Conservation (phyloP, 2,797 vertebrate species). For the Pseudopleuronectes americanus region DNA sequence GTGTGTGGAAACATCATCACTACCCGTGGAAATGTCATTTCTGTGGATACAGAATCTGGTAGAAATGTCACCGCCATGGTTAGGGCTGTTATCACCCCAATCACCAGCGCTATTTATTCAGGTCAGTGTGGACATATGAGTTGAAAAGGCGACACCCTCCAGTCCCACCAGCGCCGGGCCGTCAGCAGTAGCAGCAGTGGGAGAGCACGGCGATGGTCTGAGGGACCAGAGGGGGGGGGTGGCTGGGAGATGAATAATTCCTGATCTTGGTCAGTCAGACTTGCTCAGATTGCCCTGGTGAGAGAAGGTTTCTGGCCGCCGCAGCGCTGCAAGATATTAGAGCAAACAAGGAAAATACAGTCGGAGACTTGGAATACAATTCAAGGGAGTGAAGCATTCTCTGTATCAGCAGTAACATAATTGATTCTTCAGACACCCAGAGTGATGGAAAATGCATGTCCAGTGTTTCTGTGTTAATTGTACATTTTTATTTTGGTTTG, state of each 20-base stretch:
- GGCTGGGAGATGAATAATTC: slow-evolving; percentile 45
- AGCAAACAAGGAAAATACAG: slow-evolving; percentile 14
- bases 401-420: no score
- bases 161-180: neutral
- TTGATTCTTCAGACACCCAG: neutral
- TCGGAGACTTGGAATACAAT: neutral
- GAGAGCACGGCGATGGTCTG: slow-evolving; percentile 1
- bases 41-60: slow-evolving; percentile 31
- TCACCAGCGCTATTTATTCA: slow-evolving; percentile 41
- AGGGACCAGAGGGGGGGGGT: neutral
- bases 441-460: neutral
- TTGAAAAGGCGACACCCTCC: slow-evolving; percentile 18
- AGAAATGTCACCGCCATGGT: slow-evolving; percentile 49
- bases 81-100: slow-evolving; percentile 18
- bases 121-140: slow-evolving; percentile 13
- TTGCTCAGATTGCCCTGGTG: slow-evolving; percentile 10
- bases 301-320: slow-evolving; percentile 1
- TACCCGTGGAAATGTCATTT: slow-evolving; percentile 48
- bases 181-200: slow-evolving; percentile 5
- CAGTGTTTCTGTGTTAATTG: no score
- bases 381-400: neutral
- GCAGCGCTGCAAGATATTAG: slow-evolving; percentile 11
- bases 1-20: slow-evolving; percentile 29
- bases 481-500: no score
- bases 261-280: slow-evolving; percentile 34